Percentiles rank a stretch among this genome's conserved stretches.
Evolutionary conservation across 2,888 invertebrate genomes (phyloP).

Genomic region (Gari tellinella): DNA sequence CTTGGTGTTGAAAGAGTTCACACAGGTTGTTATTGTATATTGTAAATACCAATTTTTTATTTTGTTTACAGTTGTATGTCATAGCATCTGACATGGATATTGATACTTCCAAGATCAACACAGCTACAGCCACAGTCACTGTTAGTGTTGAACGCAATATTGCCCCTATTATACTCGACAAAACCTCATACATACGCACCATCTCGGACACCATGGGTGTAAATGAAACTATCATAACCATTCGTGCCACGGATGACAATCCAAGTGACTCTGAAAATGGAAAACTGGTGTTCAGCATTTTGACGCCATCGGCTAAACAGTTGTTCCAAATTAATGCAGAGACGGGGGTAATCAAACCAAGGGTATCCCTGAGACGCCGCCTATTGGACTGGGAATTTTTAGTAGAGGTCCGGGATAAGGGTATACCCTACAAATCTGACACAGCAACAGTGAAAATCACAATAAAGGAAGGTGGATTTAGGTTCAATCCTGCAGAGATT

Average conservation of each 20-base stretch:
- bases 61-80: conserved; percentile 71
- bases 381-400: conserved; percentile 83
- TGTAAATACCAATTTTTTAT: background rate
- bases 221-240: conserved; percentile 53
- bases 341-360: conserved; percentile 55
- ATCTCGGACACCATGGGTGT: conserved; percentile 53
- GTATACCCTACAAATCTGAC: conserved; percentile 94
- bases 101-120: conserved; percentile 39
- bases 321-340: conserved; percentile 62
- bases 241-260: conserved; percentile 76
- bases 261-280: conserved; percentile 68
- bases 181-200: conserved; percentile 26
- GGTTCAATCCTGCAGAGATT: conserved; percentile 37
- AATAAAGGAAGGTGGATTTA: conserved; percentile 52
- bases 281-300: conserved; percentile 57
- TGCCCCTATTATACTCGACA: conserved; percentile 61
- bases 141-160: conserved; percentile 75
- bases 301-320: conserved; percentile 39
- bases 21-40: too few relatives aligned
- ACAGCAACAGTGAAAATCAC: conserved; percentile 92
- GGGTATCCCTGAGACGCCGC: conserved; percentile 42
- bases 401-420: conserved; percentile 91
- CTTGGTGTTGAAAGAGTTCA: too few relatives aligned
- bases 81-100: conserved; percentile 71
- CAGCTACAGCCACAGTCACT: conserved; percentile 74